Percentiles rank a stretch among this genome's conserved stretches.
Evolutionary conservation across 2,888 invertebrate species (phyloP).

Genomic region (Selenia dentaria): DNA sequence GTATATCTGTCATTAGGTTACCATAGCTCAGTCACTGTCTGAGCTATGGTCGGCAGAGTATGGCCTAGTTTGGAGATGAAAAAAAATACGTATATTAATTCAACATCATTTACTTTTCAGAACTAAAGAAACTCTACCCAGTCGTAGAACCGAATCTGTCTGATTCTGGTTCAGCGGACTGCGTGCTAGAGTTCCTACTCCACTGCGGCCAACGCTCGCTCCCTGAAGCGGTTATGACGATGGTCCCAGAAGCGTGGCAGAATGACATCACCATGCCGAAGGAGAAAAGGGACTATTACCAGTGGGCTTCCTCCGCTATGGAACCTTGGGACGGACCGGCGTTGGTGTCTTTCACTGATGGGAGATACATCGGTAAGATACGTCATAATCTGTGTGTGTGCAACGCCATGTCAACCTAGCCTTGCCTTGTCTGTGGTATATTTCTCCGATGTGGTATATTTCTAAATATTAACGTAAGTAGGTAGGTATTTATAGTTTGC

Average conservation of each 20-base stretch:
- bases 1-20: no score
- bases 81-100: no score
- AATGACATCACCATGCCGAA: constrained; percentile 96
- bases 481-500: no score
- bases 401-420: not conserved
- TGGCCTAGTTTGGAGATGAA: no score
- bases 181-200: constrained; percentile 98
- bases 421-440: no score
- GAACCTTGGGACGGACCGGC: constrained; percentile 99
- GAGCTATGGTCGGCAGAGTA: no score
- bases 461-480: no score
- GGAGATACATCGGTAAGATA: constrained; percentile 93
- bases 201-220: constrained; percentile 96
- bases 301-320: constrained; percentile 99
- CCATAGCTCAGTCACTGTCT: no score
- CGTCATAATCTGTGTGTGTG: not conserved
- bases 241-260: constrained; percentile 99
- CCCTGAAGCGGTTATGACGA: constrained; percentile 99
- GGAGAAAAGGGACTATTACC: constrained; percentile 97
- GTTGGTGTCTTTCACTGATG: constrained; percentile 98
- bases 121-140: constrained; percentile 95
- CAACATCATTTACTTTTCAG: constrained; percentile 47
- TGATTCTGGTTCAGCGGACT: constrained; percentile 99
- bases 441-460: no score
- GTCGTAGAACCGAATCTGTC: constrained; percentile 99